Evolutionary conservation across 2,888 invertebrate genomes (phyloP).

Genomic region (Cantharis flavilabris): DNA sequence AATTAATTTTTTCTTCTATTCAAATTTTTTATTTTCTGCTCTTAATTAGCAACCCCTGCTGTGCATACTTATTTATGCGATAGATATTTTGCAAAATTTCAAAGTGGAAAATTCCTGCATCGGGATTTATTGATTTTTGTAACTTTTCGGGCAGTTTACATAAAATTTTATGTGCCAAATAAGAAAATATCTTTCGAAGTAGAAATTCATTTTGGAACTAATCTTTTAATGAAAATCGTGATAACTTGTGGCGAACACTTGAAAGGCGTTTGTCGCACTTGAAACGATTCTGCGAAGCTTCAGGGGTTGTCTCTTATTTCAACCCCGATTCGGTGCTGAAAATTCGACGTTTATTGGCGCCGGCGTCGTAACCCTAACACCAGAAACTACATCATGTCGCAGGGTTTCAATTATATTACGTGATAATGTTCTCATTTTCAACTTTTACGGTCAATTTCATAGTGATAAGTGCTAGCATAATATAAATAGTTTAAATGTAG

Average conservation of each 20-base stretch:
- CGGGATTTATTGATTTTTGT: neutral
- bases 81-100: neutral
- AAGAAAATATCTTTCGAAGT: too few species aligned
- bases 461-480: constrained; percentile 15
- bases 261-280: neutral
- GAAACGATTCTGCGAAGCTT: constrained; percentile 5
- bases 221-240: neutral
- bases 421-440: constrained; percentile 7
- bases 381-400: constrained; percentile 17
- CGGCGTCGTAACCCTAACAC: constrained; percentile 26
- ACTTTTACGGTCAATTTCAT: constrained; percentile 16
- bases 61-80: neutral
- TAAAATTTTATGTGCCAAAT: neutral
- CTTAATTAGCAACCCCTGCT: neutral
- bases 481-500: constrained; percentile 3
- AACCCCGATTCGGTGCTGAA: constrained; percentile 13
- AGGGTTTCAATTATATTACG: constrained; percentile 7
- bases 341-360: constrained; percentile 21
- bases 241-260: neutral
- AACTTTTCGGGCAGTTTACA: neutral
- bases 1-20: neutral
- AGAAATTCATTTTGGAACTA: neutral
- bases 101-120: neutral
- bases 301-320: constrained; percentile 8
- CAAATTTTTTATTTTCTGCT: neutral